These are phyloP conservation scores for Neodiprion lecontei DNA, from an alignment of 1,140 invertebrate genomes.

Conservation along the genomic window DNA sequence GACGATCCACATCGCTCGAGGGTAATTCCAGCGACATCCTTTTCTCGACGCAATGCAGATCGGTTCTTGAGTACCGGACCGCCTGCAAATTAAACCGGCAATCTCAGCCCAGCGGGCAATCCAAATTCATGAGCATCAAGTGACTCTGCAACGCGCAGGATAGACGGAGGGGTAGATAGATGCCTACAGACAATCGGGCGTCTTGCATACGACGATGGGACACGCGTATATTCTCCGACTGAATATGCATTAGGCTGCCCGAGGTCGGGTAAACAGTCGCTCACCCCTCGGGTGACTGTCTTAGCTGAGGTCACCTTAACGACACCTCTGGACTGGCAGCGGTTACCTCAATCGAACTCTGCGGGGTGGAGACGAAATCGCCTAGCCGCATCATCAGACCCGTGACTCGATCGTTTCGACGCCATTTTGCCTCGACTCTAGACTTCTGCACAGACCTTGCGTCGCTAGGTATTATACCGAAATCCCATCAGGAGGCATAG, in stretches of 20 bases:
- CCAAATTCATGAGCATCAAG: background rate
- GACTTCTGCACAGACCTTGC: too few relatives aligned
- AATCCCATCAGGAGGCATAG: background rate
- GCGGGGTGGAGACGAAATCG: background rate
- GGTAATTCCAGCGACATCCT: too few relatives aligned
- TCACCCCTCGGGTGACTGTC: background rate
- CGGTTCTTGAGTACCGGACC: too few relatives aligned
- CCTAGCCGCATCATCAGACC: too few relatives aligned
- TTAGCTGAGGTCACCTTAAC: background rate
- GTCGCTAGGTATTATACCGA: background rate
- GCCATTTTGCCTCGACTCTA: too few relatives aligned
- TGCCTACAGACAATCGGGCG: too few relatives aligned
- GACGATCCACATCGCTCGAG: too few relatives aligned
- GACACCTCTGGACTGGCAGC: background rate
- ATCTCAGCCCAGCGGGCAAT: background rate
- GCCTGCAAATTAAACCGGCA: too few relatives aligned
- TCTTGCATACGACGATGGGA: background rate
- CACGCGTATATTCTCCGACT: background rate
- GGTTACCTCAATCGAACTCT: background rate
- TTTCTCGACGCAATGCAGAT: too few relatives aligned
- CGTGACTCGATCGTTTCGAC: too few relatives aligned
- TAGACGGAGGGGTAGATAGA: too few relatives aligned
- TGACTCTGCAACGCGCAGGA: background rate
- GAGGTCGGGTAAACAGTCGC: background rate
- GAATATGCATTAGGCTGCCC: background rate